A percentile compares a stretch with the other conserved stretches of the same genome.
Evolutionary conservation across 2,113 vertebrate species (phyloP).

Genomic region (Clarias batrachus): DNA sequence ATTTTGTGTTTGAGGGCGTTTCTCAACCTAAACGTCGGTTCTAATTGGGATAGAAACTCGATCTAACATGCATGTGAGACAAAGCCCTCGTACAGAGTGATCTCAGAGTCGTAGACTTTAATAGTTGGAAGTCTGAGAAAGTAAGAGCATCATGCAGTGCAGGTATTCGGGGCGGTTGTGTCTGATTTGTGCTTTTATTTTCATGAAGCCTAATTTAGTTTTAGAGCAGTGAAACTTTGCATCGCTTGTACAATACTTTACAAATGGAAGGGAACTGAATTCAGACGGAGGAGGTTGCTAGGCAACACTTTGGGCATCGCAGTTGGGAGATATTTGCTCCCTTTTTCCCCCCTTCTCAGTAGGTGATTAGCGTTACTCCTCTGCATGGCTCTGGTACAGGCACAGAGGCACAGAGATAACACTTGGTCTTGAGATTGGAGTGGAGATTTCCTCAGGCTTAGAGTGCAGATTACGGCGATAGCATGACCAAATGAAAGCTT

Average conservation of each 20-base stretch:
- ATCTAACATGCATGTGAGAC: neutral
- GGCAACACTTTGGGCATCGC: slow-evolving; percentile 60
- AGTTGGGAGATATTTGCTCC: slow-evolving; percentile 41
- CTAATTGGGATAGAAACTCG: neutral
- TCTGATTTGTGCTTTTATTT: neutral
- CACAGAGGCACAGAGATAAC: neutral
- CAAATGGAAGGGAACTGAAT: slow-evolving; percentile 45
- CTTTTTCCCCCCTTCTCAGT: slow-evolving; percentile 17
- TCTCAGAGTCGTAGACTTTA: neutral
- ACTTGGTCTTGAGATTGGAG: neutral
- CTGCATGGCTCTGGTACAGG: neutral
- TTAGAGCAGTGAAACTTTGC: neutral
- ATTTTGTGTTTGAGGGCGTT: neutral
- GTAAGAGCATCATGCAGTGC: neutral
- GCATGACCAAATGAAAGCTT: neutral
- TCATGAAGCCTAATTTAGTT: neutral
- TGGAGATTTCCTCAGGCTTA: neutral
- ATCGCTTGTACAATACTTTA: neutral
- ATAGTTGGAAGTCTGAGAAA: neutral
- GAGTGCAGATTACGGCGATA: neutral
- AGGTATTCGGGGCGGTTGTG: neutral
- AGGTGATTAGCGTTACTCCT: slow-evolving; percentile 19
- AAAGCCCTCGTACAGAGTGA: neutral
- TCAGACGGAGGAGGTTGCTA: slow-evolving; percentile 56
- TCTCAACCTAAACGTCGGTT: neutral